Evolutionary conservation across 1,140 invertebrate species (phyloP).

Genomic region (Spodoptera litura): DNA sequence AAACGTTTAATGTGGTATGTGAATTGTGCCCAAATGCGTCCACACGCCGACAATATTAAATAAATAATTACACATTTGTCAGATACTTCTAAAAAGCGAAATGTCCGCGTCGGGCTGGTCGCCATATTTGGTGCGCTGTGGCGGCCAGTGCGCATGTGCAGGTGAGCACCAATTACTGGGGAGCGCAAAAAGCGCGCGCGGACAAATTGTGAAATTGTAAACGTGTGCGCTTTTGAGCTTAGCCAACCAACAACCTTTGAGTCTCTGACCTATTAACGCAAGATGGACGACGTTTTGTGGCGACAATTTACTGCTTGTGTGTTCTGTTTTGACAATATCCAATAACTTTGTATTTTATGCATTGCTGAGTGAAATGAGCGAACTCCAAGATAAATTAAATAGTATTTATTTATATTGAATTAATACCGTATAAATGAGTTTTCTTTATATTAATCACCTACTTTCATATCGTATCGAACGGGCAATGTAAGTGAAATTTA

Average conservation of each 20-base stretch:
- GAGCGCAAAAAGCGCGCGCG: slow-evolving; percentile 75
- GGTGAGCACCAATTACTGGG: slow-evolving; percentile 78
- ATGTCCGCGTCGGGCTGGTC: slow-evolving; percentile 67
- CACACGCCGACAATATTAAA: slow-evolving; percentile 76
- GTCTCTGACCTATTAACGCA: slow-evolving; percentile 48
- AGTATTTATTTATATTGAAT: no score
- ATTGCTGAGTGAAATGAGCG: no score
- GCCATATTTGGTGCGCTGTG: slow-evolving; percentile 76
- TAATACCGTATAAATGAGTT: no score
- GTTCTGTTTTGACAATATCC: neutral
- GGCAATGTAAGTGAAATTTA: no score
- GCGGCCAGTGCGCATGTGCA: slow-evolving; percentile 61
- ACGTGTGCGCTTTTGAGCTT: slow-evolving; percentile 53
- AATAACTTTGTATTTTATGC: slow-evolving; percentile 5
- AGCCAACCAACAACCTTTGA: slow-evolving; percentile 49
- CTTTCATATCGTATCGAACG: no score
- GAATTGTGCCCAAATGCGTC: slow-evolving; percentile 79
- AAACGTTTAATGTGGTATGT: slow-evolving; percentile 67
- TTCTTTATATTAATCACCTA: no score
- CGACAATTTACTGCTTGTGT: slow-evolving; percentile 10
- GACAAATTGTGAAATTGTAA: slow-evolving; percentile 84
- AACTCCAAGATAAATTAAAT: no score
- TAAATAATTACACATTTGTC: slow-evolving; percentile 86
- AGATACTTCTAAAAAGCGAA: slow-evolving; percentile 80
- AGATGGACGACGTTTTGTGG: slow-evolving; percentile 41